Evolutionary conservation across 2,113 vertebrate genomes (phyloP).

Genomic region (Cynopterus brachyotis): DNA sequence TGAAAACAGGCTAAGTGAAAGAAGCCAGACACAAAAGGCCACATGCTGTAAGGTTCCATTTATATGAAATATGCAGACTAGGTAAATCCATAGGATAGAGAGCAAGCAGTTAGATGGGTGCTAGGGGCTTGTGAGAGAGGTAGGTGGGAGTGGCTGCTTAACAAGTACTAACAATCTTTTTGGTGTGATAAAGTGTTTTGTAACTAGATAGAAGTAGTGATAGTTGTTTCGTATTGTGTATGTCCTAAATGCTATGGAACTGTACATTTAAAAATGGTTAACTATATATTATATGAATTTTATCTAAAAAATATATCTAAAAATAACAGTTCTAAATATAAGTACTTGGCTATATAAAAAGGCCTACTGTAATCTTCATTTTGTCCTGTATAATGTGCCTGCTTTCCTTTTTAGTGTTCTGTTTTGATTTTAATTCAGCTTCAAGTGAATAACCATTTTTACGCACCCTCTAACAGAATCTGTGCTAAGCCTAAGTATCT

Average conservation of each 20-base stretch:
- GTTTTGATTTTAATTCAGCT: neutral
- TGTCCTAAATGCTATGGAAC: neutral
- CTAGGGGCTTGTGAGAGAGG: no score
- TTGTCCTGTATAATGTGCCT: neutral
- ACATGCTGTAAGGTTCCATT: neutral
- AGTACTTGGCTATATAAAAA: neutral
- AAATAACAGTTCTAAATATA: neutral
- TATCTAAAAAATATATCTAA: neutral
- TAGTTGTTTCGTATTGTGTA: neutral
- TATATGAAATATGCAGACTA: neutral
- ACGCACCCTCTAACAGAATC: neutral
- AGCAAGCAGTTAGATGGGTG: no score
- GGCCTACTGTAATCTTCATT: neutral
- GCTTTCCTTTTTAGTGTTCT: neutral
- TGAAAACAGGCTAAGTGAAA: neutral
- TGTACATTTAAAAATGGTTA: neutral
- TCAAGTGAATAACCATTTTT: neutral
- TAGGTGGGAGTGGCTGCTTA: neutral
- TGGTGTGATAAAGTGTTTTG: neutral
- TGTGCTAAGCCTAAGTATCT: neutral
- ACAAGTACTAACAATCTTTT: neutral
- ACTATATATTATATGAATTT: neutral
- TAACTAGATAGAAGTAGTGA: neutral
- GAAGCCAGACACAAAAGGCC: neutral
- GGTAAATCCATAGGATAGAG: no score